Percentiles rank a stretch among this genome's conserved stretches.
phyloP scores from a whole-genome alignment of 1,140 invertebrate species.

The Cydia splendana region DNA sequence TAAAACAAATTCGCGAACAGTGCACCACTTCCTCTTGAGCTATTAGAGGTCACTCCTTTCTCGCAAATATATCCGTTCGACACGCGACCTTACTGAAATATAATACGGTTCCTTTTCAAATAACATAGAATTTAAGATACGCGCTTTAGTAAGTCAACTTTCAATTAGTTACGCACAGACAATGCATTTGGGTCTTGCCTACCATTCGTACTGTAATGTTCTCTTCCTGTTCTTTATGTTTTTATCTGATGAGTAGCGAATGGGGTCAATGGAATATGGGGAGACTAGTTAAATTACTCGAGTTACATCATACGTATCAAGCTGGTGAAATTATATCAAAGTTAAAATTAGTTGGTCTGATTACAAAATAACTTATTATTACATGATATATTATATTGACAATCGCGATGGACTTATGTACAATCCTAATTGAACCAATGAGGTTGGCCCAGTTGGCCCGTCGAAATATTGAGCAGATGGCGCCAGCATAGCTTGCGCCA shows the following conservation, averaged over 20 bases:
- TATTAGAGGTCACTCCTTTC: not conserved
- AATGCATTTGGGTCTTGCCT: slow-evolving; percentile 17
- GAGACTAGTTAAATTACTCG: not conserved
- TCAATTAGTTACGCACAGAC: slow-evolving; percentile 3
- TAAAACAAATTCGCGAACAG: slow-evolving; percentile 24
- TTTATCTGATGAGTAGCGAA: slow-evolving; percentile 27
- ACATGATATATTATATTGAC: no score
- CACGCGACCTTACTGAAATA: not conserved
- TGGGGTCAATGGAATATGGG: slow-evolving; percentile 18
- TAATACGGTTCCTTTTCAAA: not conserved
- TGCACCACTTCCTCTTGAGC: not conserved
- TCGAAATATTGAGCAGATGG: no score
- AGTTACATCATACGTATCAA: not conserved
- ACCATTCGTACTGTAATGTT: not conserved
- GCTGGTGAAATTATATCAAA: not conserved
- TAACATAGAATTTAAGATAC: not conserved
- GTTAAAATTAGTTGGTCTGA: not conserved
- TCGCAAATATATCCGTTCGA: not conserved
- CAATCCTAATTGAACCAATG: no score
- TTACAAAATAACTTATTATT: not conserved
- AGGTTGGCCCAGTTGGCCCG: no score
- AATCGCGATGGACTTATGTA: no score
- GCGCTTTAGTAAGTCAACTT: not conserved
- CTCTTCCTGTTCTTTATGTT: slow-evolving; percentile 24
- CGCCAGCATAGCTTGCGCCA: no score